Conservation (phyloP, 2,888 invertebrate genomes). For the Lampropteryx suffumata region DNA sequence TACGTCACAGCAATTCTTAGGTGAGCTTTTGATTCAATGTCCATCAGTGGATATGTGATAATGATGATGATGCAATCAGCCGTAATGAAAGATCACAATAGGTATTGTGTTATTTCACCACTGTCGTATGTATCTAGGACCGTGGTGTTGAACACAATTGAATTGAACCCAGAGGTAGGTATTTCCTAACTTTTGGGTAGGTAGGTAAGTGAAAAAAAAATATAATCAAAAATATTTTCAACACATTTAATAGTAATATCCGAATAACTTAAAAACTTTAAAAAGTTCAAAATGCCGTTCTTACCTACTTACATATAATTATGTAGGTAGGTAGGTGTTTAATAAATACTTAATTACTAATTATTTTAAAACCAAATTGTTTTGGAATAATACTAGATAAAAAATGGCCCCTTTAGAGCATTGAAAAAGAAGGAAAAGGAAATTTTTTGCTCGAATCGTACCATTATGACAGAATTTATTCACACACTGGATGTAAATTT, state of each 20-base stretch:
- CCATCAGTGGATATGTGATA: too few relatives aligned
- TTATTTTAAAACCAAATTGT: constrained; percentile 51
- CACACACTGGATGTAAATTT: constrained; percentile 48
- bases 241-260: constrained; percentile 75
- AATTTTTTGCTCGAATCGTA: constrained; percentile 56
- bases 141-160: too few relatives aligned
- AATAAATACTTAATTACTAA: constrained; percentile 79
- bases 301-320: constrained; percentile 55
- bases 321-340: constrained; percentile 66
- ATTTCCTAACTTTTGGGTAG: too few relatives aligned
- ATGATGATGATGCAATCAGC: too few relatives aligned
- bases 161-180: too few relatives aligned
- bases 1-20: too few relatives aligned
- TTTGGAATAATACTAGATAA: constrained; percentile 59
- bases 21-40: too few relatives aligned
- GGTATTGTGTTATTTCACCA: too few relatives aligned
- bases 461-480: too few relatives aligned
- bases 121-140: too few relatives aligned
- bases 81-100: too few relatives aligned
- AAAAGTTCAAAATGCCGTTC: constrained; percentile 64
- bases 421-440: constrained; percentile 43
- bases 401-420: constrained; percentile 73
- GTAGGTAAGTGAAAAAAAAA: not conserved
- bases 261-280: constrained; percentile 80
- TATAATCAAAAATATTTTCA: constrained; percentile 40